Base-by-base conservation (phyloP, 2,797 vertebrate species). In the Sphenopsis melanotis region DNA sequence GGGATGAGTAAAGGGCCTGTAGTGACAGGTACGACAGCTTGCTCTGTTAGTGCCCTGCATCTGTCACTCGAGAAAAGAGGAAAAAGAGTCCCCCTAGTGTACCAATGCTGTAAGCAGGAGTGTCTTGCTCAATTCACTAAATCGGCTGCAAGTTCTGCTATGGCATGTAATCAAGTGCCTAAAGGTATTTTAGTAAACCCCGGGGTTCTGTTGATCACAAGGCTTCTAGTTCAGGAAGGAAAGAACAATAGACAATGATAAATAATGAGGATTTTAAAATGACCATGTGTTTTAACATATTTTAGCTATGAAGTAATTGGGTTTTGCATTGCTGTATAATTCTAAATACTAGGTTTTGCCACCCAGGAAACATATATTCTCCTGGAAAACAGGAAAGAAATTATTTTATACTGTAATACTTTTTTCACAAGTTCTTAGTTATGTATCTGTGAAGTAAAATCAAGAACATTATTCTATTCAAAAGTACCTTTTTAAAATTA, bases 1-100 rank as follows among this genome's bases (percentile, higher is more conserved):
- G 41, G 18, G 0, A 66, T 24, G 76, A 95, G 42, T 44, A 75
- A 92, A 94, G 44, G 27, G 53, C 63, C 49, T 79, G 27, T 34
- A 36, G 32, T 27, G 42, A 39, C 46, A 94, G 65, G 46, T 82
- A 87, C 34, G 49, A 27, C 41, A 72, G 57, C 79, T 87, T 87
- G 42, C 76, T 94, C 90, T 82, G 68, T 69, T 47, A 70, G 37
- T 41, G 65, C 75, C 8, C 15, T 42, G 64, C 60, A 53, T 90
- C 39, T 52, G 22, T 89, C 89, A 80, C 76, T 92, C 52, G 79
- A 75, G 82, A 95, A 96, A 95, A 96, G 83, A 95, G 68, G 90
- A 95, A 96, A 91, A 96, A 93, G 88, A 95, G 96, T 97, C 82
- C 95, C 95, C 82, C 88, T 90, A 83, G 90, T 83, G 83, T 89